These are phyloP conservation scores for Vesta saturnalis DNA, from an alignment of 2,888 invertebrate genomes.

Conservation along the genomic window DNA sequence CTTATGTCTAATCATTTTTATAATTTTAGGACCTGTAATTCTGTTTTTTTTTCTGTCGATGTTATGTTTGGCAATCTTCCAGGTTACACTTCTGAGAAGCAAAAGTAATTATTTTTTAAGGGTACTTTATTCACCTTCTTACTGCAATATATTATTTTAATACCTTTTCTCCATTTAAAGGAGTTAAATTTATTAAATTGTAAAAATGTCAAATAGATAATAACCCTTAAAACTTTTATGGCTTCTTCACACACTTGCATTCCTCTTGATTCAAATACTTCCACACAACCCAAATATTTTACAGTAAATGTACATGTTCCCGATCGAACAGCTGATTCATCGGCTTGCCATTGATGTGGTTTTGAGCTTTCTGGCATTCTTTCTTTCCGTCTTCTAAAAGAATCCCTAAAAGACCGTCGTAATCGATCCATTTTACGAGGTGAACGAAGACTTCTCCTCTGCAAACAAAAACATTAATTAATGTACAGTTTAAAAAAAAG, in stretches of 20 bases:
- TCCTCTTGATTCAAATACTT: slow-evolving; percentile 98
- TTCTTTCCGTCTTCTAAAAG: slow-evolving; percentile 90
- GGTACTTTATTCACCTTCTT: not conserved
- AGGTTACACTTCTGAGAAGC: too few relatives aligned
- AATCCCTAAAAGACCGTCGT: slow-evolving; percentile 90
- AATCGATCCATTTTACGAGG: slow-evolving; percentile 89
- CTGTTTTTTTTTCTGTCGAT: too few relatives aligned
- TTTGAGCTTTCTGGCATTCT: slow-evolving; percentile 90
- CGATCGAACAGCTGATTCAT: slow-evolving; percentile 94
- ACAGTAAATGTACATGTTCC: slow-evolving; percentile 98
- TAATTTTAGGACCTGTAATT: too few relatives aligned
- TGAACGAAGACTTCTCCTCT: slow-evolving; percentile 74
- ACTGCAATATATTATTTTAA: not conserved
- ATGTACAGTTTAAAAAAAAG: not conserved
- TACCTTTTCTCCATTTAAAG: not conserved
- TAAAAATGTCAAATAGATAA: slow-evolving; percentile 12
- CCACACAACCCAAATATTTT: slow-evolving; percentile 98
- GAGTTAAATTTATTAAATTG: not conserved
- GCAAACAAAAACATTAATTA: slow-evolving; percentile 36
- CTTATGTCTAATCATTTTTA: too few relatives aligned
- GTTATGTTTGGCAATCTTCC: too few relatives aligned
- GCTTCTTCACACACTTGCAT: slow-evolving; percentile 99
- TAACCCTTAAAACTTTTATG: slow-evolving; percentile 93
- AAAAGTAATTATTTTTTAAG: too few relatives aligned
- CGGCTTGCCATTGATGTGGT: slow-evolving; percentile 98